phyloP scores from a whole-genome alignment of 2,797 vertebrate genomes.

The Gymnoscopelus microlampas region DNA sequence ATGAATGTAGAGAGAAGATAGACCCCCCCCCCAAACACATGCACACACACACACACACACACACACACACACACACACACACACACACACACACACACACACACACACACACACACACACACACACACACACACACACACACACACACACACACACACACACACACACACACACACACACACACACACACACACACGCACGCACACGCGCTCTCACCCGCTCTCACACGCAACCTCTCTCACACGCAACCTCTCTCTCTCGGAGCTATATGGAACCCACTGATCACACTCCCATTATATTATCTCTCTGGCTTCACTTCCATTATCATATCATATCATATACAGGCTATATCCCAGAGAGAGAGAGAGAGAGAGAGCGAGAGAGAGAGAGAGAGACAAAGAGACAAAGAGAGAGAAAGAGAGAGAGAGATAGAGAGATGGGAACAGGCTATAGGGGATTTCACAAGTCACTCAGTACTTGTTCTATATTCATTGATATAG shows the following conservation, averaged over 20 bases:
- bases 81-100: constrained; percentile 4
- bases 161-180: constrained; percentile 1
- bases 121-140: constrained; percentile 2
- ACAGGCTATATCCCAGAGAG: constrained; percentile 46
- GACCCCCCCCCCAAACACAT: background rate
- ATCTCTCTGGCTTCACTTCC: constrained; percentile 58
- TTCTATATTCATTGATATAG: constrained; percentile 71
- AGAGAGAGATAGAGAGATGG: constrained; percentile 1
- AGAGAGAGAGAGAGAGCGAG: constrained; percentile 3
- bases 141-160: constrained; percentile 8
- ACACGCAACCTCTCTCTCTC: constrained; percentile 7
- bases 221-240: background rate
- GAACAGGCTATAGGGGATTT: constrained; percentile 48
- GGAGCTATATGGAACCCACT: constrained; percentile 41
- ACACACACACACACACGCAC: background rate
- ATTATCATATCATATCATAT: constrained; percentile 55
- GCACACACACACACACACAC: background rate
- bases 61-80: constrained; percentile 2
- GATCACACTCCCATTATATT: constrained; percentile 28
- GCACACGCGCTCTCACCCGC: too few relatives aligned
- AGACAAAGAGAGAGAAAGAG: constrained; percentile 11
- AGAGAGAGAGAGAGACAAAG: background rate
- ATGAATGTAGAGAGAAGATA: constrained; percentile 46
- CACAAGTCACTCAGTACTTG: constrained; percentile 47
- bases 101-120: constrained; percentile 4